Evolutionary conservation across 1,140 invertebrate genomes (phyloP), one percentile per base, ranked within the genome.

Genomic region (Luehdorfia chinensis): DNA sequence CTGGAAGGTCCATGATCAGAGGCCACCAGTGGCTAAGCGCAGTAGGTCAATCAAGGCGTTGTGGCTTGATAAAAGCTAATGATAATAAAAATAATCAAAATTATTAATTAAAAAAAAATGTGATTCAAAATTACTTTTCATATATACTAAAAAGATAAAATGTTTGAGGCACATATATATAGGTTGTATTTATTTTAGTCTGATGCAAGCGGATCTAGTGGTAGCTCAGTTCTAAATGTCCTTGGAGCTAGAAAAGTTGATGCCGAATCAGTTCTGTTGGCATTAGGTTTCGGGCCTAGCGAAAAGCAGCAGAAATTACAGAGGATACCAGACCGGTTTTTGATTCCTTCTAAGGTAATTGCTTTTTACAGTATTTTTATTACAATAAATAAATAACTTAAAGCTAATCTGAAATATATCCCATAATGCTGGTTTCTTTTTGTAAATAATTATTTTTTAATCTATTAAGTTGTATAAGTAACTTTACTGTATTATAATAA

Each of bases 221-320:
- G 92, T 47, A 86, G 80, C 48, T 86, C 83, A 4, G 91, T 94
- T 7, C 91, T 94, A 69, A 93, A 92, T 68, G 87, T 94, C 30
- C 70, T 95, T 49, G 93, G 94, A 56, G 84, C 91, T 4, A 84
- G 93, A 43, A 90, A 89, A 64, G 91, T 93, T 2, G 93, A 95
- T 84, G 93, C 93, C 1, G 93, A 94, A 75, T 92, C 92, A 30
- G 90, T 94, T 16, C 74, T 95, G 2, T 57, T 94, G 12, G 90
- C 89, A 30, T 84, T 93, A 36, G 93, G 91, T n/a, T 93, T 94
- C 85, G 91, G 91, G 6, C 89, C 90, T 8, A 88, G 85, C 65
- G 84, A 87, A 50, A 81, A 84, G 32, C 84, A 87, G 41, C 87
- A 87, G 66, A 80, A 86, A 60, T 71, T 92, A 19, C 88, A 90